Evolutionary conservation across 2,797 vertebrate species (phyloP).

Genomic region (Alauda arvensis): DNA sequence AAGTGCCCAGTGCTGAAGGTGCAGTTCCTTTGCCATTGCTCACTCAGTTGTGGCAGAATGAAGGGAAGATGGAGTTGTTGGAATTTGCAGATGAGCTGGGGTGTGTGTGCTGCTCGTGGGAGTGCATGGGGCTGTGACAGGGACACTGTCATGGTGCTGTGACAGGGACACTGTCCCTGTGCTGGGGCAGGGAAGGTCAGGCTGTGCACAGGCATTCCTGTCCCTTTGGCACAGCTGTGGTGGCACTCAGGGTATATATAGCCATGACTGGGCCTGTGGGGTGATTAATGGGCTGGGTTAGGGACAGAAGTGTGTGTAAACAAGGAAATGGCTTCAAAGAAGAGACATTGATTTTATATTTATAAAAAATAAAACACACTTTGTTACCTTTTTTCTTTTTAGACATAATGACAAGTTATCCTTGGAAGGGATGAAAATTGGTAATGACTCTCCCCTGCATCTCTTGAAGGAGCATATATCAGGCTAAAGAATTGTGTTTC

Average conservation of each 20-base stretch:
- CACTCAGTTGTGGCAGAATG: background rate
- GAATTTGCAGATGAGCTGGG: background rate
- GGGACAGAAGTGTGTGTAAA: background rate
- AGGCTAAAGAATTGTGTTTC: background rate
- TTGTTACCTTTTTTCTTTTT: background rate
- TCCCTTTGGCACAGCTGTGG: background rate
- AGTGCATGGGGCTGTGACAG: background rate
- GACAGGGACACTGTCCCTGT: background rate
- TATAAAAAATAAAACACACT: slow-evolving; percentile 33
- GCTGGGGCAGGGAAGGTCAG: background rate
- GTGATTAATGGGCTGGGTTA: slow-evolving; percentile 4
- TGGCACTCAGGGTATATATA: background rate
- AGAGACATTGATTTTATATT: slow-evolving; percentile 34
- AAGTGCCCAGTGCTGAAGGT: too few species aligned
- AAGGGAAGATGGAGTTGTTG: background rate
- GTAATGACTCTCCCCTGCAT: background rate
- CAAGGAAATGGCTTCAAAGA: slow-evolving; percentile 36
- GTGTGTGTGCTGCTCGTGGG: background rate
- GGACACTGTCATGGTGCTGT: background rate
- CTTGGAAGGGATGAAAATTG: background rate
- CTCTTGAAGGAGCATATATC: background rate
- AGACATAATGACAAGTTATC: slow-evolving; percentile 1
- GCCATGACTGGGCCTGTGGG: background rate
- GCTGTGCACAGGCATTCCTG: background rate
- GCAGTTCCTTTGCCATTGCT: background rate